These are phyloP conservation scores for Ficedula albicollis DNA, from an alignment of 2,797 vertebrate genomes.

Conservation along the genomic window DNA sequence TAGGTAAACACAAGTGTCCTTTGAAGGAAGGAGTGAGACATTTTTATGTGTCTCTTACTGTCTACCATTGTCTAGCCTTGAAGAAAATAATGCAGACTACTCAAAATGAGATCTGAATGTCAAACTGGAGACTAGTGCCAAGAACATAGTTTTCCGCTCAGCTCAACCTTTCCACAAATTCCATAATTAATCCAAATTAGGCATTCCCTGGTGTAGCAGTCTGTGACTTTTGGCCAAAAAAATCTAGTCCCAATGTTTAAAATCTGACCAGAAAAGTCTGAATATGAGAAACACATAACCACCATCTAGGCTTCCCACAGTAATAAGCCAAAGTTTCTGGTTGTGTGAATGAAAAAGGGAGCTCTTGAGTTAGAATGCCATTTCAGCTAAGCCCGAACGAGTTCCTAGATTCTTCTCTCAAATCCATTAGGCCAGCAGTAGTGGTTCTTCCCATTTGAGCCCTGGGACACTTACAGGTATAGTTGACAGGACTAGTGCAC, in stretches of 20 bases:
- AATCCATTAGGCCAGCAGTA: background rate
- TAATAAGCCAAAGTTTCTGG: background rate
- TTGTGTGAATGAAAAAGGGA: background rate
- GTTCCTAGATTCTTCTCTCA: background rate
- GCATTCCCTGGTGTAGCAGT: background rate
- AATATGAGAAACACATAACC: background rate
- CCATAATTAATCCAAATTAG: background rate
- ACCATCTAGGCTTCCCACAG: background rate
- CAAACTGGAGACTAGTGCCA: background rate
- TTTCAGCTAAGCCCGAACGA: background rate
- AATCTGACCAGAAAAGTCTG: background rate
- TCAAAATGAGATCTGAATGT: background rate
- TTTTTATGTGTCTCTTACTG: background rate
- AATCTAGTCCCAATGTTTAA: background rate
- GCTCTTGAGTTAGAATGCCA: background rate
- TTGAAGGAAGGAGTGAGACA: background rate
- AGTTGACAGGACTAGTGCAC: background rate
- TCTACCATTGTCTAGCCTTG: background rate
- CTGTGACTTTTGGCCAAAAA: background rate
- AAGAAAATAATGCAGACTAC: background rate
- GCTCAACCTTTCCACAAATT: background rate
- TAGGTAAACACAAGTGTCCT: background rate
- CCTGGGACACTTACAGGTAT: accelerated
- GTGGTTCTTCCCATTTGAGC: background rate
- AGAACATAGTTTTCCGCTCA: background rate